Evolutionary conservation across 2,797 vertebrate species (phyloP).

Genomic region (Australoheros facetus): DNA sequence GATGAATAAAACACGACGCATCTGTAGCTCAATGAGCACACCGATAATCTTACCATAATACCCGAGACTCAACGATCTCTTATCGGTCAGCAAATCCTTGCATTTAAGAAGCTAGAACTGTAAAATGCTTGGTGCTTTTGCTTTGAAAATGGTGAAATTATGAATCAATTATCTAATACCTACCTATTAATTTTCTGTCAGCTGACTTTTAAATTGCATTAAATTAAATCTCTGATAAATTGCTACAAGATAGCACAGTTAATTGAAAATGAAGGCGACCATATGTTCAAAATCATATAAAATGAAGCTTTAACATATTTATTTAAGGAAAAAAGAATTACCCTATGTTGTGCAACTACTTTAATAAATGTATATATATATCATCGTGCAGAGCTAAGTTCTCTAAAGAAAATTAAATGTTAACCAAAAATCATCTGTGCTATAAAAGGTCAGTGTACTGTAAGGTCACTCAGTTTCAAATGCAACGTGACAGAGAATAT

Average conservation of each 20-base stretch:
- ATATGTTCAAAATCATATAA: not conserved
- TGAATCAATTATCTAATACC: not conserved
- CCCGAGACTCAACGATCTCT: not conserved
- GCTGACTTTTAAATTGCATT: not conserved
- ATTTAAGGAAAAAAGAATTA: not conserved
- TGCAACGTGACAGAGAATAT: not conserved
- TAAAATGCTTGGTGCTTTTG: not conserved
- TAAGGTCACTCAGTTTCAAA: not conserved
- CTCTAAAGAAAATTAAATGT: rapidly evolving
- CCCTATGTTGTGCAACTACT: not conserved
- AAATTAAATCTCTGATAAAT: not conserved
- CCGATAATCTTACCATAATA: not conserved
- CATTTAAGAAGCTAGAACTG: not conserved
- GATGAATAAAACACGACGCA: not conserved
- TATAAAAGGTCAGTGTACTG: no score
- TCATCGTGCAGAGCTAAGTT: not conserved
- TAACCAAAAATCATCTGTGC: rapidly evolving
- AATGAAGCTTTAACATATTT: not conserved
- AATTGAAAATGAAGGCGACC: not conserved
- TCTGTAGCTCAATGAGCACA: not conserved
- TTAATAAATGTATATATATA: not conserved
- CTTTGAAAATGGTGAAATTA: not conserved
- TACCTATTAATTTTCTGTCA: not conserved
- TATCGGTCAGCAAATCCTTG: not conserved
- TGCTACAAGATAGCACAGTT: not conserved